Evolutionary conservation across 1,140 invertebrate species (phyloP), one percentile per base, ranked within the genome.

Genomic region (Adelges cooleyi): DNA sequence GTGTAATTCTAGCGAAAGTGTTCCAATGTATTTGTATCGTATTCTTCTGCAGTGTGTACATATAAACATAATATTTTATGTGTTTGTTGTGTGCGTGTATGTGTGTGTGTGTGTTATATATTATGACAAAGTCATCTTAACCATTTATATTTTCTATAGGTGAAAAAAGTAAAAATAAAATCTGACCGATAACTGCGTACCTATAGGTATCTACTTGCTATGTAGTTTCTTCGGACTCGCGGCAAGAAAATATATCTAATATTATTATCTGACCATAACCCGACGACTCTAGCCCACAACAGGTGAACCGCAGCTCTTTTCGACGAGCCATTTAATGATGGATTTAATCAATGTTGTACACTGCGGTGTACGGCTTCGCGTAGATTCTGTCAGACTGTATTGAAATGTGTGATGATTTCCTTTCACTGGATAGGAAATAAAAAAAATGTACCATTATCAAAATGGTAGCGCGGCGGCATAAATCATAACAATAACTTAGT

Each of bases 1-100:
- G 33, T 48, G 56, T 29, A 29, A 62, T 62, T 62, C 40, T 22
- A 62, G 56, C 56, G 56, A 62, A 62, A 62, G 56, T 62, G 42
- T 62, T 62, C 25, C 42, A 33, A 33, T 17, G 23, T 48, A 3
- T 44, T n/a, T n/a, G 42, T 48, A 62, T n/a, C 18, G n/a, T 44
- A 44, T 33, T 27, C 15, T n/a, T 29, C n/a, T 18, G 3, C 33
- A 46, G 40, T 59, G 22, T 27, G 18, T 38, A 8, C 20, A 11
- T 42, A 25, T 23, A 44, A 44, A 44, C 38, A 11, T 59, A n/a
- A n/a, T n/a, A n/a, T n/a, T n/a, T n/a, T n/a, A n/a, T n/a, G n/a
- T n/a, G n/a, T n/a, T n/a, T n/a, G n/a, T n/a, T n/a, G n/a, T n/a
- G n/a, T n/a, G n/a, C n/a, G n/a, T n/a, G n/a, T 59, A 59, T 33